Conservation (phyloP, 2,888 invertebrate genomes). For the Apodemia zela region DNA sequence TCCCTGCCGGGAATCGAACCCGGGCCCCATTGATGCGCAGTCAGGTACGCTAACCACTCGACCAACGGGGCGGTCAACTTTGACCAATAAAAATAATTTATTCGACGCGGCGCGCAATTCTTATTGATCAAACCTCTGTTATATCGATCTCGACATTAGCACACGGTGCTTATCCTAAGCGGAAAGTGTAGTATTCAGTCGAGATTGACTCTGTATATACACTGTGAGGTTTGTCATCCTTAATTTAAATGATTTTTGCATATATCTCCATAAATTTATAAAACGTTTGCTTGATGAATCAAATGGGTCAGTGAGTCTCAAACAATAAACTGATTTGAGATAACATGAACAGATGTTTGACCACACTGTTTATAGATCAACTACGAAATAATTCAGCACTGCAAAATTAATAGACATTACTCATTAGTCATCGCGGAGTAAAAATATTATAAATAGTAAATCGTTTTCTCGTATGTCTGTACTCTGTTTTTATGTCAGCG, state of each 20-base stretch:
- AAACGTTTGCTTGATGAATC: slow-evolving; percentile 12
- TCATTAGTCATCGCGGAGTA: slow-evolving; percentile 2
- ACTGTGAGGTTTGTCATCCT: not conserved
- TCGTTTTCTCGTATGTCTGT: not conserved
- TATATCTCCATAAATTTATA: not conserved
- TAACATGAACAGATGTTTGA: slow-evolving; percentile 24
- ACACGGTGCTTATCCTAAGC: no score
- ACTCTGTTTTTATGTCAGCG: not conserved
- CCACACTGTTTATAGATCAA: slow-evolving; percentile 8
- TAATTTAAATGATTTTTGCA: not conserved
- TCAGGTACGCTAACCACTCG: no score
- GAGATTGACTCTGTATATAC: no score
- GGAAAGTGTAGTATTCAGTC: no score
- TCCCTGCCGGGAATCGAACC: no score
- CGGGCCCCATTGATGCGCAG: no score
- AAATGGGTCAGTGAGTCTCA: slow-evolving; percentile 18
- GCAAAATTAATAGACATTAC: slow-evolving; percentile 9
- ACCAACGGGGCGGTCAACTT: no score
- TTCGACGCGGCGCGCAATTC: no score
- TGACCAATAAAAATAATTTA: no score
- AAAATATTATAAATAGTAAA: not conserved
- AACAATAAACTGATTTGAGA: slow-evolving; percentile 25
- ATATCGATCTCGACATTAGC: no score
- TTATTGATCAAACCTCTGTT: no score
- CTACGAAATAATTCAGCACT: slow-evolving; percentile 2